Base-by-base conservation (phyloP, 2,113 vertebrate genomes). In the Corythoichthys intestinalis region DNA sequence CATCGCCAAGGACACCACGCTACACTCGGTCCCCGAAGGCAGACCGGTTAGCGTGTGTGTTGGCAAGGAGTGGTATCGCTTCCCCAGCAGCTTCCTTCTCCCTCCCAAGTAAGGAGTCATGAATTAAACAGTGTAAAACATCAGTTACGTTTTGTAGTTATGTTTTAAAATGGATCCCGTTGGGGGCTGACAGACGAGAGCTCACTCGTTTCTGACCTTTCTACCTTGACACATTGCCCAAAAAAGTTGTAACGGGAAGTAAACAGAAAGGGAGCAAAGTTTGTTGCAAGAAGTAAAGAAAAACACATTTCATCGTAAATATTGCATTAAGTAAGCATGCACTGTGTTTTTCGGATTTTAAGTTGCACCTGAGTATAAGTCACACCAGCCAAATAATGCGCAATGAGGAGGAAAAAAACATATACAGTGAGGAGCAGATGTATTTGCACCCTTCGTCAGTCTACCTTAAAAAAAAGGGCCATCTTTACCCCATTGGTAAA, bases 31-130 rank as follows among this genome's bases (percentile, higher is more conserved):
- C 52, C 94, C 95, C 0, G 95, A 98, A 76, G 94, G 95, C 46
- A 88, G 95, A 8, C 90, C 91, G 0, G 93, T 98, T 50, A 94
- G 91, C 0, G 94, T 99, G 52, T 99, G 97, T n/a, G 94, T 98
- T 35, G 97, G 97, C 0, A 99, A 99, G 88, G 97, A 99, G 81
- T 99, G 97, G 97, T 89, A 99, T 82, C 95, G 97, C 11, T 99
- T 97, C 80, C 96, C 97, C 49, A 96, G 96, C 89, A 98, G 95
- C 90, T 99, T 99, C 78, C 93, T 99, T 2, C 89, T 99, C 61
- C 97, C 97, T 0, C 94, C 95, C 61, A 95, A 95, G 97, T 99
- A 73, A 92, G 95, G 92, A 60, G 14, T 88, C 46, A 63, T n/a
- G 14, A 68, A 47, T n/a, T 0, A 28, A 20, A 35, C 2, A 41